Base-by-base conservation (phyloP, 2,113 vertebrate genomes). In the Macrotus californicus region DNA sequence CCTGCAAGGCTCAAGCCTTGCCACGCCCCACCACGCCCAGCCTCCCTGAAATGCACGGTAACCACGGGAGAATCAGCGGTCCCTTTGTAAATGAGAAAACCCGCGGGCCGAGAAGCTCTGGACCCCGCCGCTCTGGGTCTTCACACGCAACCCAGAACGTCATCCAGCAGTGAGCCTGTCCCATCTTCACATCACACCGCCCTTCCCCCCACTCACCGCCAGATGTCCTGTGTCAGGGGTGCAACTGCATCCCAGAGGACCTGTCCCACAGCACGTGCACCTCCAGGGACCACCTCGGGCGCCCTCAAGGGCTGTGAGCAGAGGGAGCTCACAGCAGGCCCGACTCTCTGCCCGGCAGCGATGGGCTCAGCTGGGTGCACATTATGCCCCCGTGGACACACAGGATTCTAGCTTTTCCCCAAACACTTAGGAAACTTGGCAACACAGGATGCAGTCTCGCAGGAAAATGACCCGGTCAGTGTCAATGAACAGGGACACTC, bases 151-250 rank as follows among this genome's bases (percentile, higher is more conserved):
- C 67, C 67, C 8, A 26, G 16, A n/a, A 10, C 41, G 36, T 31
- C 24, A 14, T 24, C 36, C 5, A 6, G 18, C 0, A 59, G 24
- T 22, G 5, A 24, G 10, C 7, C 56, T 3, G 22, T 19, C 56
- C 56, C 56, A 9, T 10, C 56, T 59, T 9, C 22, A 59, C 22
- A 14, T 87, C 59, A 4, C 2, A 50, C 19, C 11, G 14, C 0
- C 48, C 34, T 18, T 4, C 0, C 1, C 4, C 21, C 3, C 26
- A 19, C 7, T 0, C 6, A 12, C 2, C 0, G 6, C 36, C 13
- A 39, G 43, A 9, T 18, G 5, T 12, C 21, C n/a, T 7, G 3
- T 8, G 5, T 5, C 18, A 6, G 24, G 50, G n/a, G 0, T 2
- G 0, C 0, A 14, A 10, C 22, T 0, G 2, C 31, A 1, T 16